Evolutionary conservation across 2,888 invertebrate genomes (phyloP).

Genomic region (Aspidiotus rigidus): DNA sequence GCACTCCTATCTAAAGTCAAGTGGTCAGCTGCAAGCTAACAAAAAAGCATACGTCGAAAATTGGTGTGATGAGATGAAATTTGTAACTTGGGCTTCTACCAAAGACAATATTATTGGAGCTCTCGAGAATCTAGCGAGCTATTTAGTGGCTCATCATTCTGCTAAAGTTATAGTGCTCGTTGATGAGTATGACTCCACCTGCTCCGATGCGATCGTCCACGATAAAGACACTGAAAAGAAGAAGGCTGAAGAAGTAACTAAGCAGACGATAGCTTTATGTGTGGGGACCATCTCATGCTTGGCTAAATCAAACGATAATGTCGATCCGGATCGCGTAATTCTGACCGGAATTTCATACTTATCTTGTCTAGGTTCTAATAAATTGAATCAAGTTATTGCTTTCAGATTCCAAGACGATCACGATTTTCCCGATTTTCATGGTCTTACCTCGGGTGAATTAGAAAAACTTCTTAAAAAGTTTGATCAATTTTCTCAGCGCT

Average conservation of each 20-base stretch:
- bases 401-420: neutral
- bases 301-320: neutral
- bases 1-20: neutral
- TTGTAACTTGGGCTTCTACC: neutral
- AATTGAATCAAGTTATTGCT: neutral
- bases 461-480: neutral
- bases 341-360: conserved; percentile 11
- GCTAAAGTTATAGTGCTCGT: neutral
- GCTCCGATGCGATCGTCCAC: neutral
- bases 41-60: neutral
- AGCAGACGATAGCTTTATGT: conserved; percentile 3
- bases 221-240: neutral
- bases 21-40: neutral
- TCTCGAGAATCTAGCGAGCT: conserved; percentile 3
- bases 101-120: neutral
- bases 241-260: conserved; percentile 3
- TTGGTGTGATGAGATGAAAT: neutral
- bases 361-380: neutral
- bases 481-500: neutral
- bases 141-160: neutral
- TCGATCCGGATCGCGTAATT: conserved; percentile 4
- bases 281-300: neutral
- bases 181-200: conserved; percentile 8
- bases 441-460: neutral
- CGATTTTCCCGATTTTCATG: neutral